phyloP scores from a whole-genome alignment of 2,888 invertebrate genomes.

The Pinctada fucata region DNA sequence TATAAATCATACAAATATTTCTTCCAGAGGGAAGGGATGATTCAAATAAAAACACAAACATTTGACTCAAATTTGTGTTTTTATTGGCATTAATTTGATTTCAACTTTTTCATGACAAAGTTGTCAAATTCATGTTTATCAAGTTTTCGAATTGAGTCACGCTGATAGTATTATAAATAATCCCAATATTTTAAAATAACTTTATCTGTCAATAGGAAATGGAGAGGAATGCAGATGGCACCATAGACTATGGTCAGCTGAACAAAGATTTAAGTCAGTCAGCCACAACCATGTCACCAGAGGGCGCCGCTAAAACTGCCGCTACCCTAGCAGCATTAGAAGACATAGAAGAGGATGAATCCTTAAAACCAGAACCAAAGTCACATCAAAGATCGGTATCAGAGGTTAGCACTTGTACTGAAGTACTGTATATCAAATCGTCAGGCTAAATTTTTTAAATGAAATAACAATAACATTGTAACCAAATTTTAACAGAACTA shows the following conservation, averaged over 20 bases:
- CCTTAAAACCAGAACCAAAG: slow-evolving; percentile 6
- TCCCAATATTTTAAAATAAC: neutral
- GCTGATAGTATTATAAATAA: too few relatives aligned
- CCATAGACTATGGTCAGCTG: slow-evolving; percentile 68
- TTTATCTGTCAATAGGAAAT: slow-evolving; percentile 55
- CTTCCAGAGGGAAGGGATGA: too few relatives aligned
- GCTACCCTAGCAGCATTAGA: slow-evolving; percentile 55
- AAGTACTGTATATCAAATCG: too few relatives aligned
- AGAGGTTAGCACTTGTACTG: neutral
- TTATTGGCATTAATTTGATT: slow-evolving; percentile 17
- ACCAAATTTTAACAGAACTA: too few relatives aligned
- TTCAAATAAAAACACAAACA: too few relatives aligned
- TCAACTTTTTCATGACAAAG: neutral
- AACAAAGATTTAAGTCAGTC: slow-evolving; percentile 71
- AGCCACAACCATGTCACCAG: slow-evolving; percentile 61
- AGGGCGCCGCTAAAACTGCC: slow-evolving; percentile 51
- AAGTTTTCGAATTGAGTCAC: too few relatives aligned
- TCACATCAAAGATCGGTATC: slow-evolving; percentile 3
- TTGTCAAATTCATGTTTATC: too few relatives aligned
- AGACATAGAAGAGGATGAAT: slow-evolving; percentile 56
- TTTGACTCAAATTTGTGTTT: neutral
- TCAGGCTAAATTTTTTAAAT: too few relatives aligned
- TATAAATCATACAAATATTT: too few relatives aligned
- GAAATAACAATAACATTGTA: too few relatives aligned
- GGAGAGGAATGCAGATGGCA: slow-evolving; percentile 64